phyloP scores from a whole-genome alignment of 2,797 vertebrate species.

The Adelosebastes latens region DNA sequence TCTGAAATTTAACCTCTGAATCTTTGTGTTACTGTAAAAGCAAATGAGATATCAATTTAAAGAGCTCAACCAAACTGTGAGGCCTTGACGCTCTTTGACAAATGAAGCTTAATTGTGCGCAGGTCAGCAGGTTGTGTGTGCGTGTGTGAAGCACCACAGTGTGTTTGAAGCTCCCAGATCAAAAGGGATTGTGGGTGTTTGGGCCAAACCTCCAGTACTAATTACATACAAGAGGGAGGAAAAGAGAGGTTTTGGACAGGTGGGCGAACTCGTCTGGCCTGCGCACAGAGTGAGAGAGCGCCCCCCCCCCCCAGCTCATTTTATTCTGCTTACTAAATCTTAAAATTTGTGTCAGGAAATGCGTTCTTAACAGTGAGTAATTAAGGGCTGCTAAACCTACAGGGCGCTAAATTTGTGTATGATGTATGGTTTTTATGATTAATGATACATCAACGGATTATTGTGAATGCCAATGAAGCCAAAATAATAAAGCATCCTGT shows the following conservation, averaged over 20 bases:
- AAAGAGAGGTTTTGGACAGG: slow-evolving; percentile 25
- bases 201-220: slow-evolving; percentile 26
- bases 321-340: slow-evolving; percentile 37
- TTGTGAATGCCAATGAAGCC: slow-evolving; percentile 20
- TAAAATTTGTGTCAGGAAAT: neutral
- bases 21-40: neutral
- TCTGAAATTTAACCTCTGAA: neutral
- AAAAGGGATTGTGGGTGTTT: slow-evolving; percentile 48
- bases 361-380: slow-evolving; percentile 34
- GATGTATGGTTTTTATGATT: slow-evolving; percentile 20
- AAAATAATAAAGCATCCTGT: slow-evolving; percentile 14
- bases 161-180: slow-evolving; percentile 37
- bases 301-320: slow-evolving; percentile 2
- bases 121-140: slow-evolving; percentile 7
- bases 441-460: slow-evolving; percentile 25
- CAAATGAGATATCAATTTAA: neutral
- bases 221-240: slow-evolving; percentile 37
- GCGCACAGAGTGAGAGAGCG: slow-evolving; percentile 10
- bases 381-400: slow-evolving; percentile 14
- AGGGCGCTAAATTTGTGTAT: neutral
- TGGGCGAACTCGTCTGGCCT: slow-evolving; percentile 20
- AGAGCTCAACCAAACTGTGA: neutral
- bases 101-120: neutral
- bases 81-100: neutral
- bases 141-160: slow-evolving; percentile 27